These are phyloP conservation scores for Panonychus citri DNA, from an alignment of 1,140 invertebrate genomes.

Conservation along the genomic window DNA sequence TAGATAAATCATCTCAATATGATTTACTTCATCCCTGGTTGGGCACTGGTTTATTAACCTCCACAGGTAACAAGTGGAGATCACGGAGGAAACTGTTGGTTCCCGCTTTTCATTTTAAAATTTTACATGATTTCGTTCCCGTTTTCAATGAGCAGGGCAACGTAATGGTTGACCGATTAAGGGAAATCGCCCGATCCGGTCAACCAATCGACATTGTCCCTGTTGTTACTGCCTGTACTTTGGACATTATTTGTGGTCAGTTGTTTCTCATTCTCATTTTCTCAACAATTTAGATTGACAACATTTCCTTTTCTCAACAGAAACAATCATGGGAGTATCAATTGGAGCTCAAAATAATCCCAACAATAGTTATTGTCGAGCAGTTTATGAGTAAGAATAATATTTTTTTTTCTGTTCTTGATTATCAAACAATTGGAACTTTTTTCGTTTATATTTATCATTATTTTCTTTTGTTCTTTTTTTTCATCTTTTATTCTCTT, in stretches of 20 bases:
- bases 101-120: conserved; percentile 38
- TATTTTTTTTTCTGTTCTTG: no score
- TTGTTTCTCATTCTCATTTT: no score
- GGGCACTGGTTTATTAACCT: conserved; percentile 59
- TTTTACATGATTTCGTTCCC: conserved; percentile 34
- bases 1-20: conserved; percentile 55
- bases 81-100: conserved; percentile 36
- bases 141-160: conserved; percentile 33
- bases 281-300: neutral
- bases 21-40: conserved; percentile 51
- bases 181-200: conserved; percentile 3
- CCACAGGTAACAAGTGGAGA: conserved; percentile 35
- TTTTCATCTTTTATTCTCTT: no score
- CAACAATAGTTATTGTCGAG: conserved; percentile 36
- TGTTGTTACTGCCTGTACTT: conserved; percentile 28
- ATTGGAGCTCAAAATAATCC: conserved; percentile 40
- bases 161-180: conserved; percentile 18
- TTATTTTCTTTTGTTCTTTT: no score
- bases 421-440: no score
- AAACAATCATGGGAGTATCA: conserved; percentile 57
- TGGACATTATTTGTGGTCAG: conserved; percentile 33
- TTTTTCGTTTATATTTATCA: no score
- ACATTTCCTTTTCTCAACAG: conserved; percentile 23
- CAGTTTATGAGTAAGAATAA: conserved; percentile 10
- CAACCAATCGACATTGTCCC: conserved; percentile 26